Evolutionary conservation across 2,113 vertebrate genomes (phyloP).

Genomic region (Anarrhichthys ocellatus): DNA sequence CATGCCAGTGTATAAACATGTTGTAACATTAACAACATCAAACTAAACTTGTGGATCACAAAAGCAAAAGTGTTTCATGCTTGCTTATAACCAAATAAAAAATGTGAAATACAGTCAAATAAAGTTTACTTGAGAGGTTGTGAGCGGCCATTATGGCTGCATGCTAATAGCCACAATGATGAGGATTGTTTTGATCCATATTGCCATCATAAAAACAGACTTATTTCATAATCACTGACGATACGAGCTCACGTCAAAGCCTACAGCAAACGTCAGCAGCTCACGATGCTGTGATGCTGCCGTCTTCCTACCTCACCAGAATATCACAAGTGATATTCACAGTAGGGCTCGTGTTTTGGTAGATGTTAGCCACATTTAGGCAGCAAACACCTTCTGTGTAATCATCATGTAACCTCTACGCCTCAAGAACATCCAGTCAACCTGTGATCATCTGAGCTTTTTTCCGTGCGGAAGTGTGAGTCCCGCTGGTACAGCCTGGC

Average conservation of each 20-base stretch:
- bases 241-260: background rate
- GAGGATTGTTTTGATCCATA: no score
- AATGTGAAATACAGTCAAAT: background rate
- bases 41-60: no score
- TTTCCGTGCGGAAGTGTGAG: constrained; percentile 19
- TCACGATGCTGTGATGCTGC: background rate
- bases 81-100: background rate
- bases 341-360: background rate
- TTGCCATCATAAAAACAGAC: no score
- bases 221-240: background rate
- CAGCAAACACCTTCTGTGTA: constrained; percentile 12
- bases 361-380: background rate
- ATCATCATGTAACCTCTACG: background rate
- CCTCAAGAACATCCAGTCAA: constrained; percentile 8
- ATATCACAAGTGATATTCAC: background rate
- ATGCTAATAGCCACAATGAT: no score
- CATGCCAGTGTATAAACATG: no score
- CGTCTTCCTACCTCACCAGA: background rate
- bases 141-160: background rate
- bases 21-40: no score
- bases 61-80: no score
- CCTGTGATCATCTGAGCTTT: constrained; percentile 16
- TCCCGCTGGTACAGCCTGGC: constrained; percentile 1
- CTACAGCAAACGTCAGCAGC: background rate
- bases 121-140: background rate